A percentile compares a stretch with the other conserved stretches of the same genome.
These are phyloP conservation scores for Sebastiscus tertius DNA, from an alignment of 2,797 vertebrate genomes.

Conservation along the genomic window DNA sequence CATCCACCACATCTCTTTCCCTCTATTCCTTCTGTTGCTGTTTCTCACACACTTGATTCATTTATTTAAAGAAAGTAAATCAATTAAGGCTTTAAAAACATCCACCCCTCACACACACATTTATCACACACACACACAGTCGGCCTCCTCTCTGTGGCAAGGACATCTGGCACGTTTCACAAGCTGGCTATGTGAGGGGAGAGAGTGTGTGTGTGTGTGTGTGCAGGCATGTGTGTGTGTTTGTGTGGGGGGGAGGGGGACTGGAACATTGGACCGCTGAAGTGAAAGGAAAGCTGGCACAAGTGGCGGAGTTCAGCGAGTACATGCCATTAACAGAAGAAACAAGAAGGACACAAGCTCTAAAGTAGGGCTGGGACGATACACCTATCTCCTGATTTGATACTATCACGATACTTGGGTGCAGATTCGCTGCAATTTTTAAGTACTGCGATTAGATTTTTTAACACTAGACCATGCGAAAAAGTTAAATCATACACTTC, in stretches of 20 bases:
- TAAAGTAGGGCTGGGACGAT: too few species aligned
- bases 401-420: too few species aligned
- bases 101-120: constrained; percentile 27
- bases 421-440: too few species aligned
- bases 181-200: constrained; percentile 56
- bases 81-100: constrained; percentile 50
- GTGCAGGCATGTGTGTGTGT: constrained; percentile 1
- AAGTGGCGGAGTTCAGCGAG: constrained; percentile 51
- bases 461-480: too few species aligned
- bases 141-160: constrained; percentile 59
- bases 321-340: constrained; percentile 28
- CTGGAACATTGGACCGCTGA: constrained; percentile 46
- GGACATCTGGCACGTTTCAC: constrained; percentile 81
- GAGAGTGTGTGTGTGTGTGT: constrained; percentile 39
- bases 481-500: too few species aligned
- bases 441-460: too few species aligned
- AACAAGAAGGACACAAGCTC: background rate
- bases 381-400: too few species aligned
- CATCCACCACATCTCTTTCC: constrained; percentile 1
- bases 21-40: constrained; percentile 15
- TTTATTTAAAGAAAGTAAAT: constrained; percentile 49
- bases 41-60: constrained; percentile 23
- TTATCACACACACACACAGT: constrained; percentile 37
- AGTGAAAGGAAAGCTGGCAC: constrained; percentile 62
- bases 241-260: constrained; percentile 41